A percentile compares a stretch with the other conserved stretches of the same genome.
phyloP scores from a whole-genome alignment of 2,113 vertebrate genomes.

The Microtus montanus region DNA sequence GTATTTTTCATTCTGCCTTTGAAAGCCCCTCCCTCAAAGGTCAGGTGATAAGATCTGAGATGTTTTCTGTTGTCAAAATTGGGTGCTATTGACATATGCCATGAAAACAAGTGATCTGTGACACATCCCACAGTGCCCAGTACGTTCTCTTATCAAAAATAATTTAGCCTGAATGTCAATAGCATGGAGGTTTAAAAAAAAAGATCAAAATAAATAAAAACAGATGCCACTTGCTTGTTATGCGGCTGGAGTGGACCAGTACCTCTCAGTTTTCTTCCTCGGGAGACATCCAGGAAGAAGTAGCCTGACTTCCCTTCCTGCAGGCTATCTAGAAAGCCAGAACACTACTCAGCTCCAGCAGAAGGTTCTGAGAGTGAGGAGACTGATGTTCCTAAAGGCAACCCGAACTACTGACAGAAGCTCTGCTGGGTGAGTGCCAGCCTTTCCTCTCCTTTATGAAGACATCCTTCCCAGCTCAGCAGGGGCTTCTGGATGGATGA shows the following conservation, averaged over 20 bases:
- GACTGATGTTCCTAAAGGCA: fast-evolving
- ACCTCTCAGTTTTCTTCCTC: not conserved
- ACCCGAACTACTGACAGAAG: not conserved
- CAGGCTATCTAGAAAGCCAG: not conserved
- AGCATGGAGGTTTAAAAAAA: not conserved
- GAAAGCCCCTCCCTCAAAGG: not conserved
- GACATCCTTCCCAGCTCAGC: too few species aligned
- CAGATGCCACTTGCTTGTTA: not conserved
- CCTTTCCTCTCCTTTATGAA: not conserved
- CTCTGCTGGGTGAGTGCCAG: not conserved
- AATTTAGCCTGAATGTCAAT: not conserved
- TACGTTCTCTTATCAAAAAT: not conserved
- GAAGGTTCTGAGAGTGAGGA: not conserved
- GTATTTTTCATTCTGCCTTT: not conserved
- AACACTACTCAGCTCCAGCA: not conserved
- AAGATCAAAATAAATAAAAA: not conserved
- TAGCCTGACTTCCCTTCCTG: not conserved
- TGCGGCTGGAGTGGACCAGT: not conserved
- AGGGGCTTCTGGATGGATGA: fast-evolving
- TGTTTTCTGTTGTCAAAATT: not conserved
- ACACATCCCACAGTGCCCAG: fast-evolving
- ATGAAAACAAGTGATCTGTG: not conserved
- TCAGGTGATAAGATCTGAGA: not conserved
- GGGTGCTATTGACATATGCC: too few species aligned
- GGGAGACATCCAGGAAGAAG: not conserved